Conservation (phyloP, 2,113 vertebrate genomes). For the Nothocercus julius region DNA sequence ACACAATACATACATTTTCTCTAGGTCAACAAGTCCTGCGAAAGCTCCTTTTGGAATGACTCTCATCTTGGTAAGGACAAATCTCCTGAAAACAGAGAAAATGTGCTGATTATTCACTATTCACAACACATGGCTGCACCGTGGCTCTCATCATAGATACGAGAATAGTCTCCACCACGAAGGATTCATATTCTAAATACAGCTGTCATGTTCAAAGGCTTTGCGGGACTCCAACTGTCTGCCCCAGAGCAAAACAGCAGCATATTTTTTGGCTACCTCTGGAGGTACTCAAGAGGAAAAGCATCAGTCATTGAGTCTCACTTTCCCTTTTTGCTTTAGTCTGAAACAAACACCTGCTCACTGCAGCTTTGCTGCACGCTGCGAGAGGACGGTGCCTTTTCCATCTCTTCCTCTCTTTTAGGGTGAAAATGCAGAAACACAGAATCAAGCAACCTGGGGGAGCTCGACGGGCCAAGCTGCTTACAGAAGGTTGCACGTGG, state of each 20-base stretch:
- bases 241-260: neutral
- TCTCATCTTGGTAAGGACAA: slow-evolving; percentile 82
- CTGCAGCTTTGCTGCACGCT: neutral
- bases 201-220: neutral
- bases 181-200: neutral
- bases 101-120: neutral
- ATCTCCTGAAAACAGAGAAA: slow-evolving; percentile 80
- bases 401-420: neutral
- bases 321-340: neutral
- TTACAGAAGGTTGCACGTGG: neutral
- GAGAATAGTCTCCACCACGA: neutral
- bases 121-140: rapidly evolving
- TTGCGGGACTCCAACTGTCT: neutral
- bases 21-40: slow-evolving; percentile 77
- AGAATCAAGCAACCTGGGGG: neutral
- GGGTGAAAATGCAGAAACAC: neutral
- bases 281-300: neutral
- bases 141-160: neutral
- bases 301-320: neutral
- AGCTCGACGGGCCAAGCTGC: neutral
- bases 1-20: slow-evolving; percentile 82
- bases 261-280: neutral
- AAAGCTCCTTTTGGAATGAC: slow-evolving; percentile 81
- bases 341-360: neutral
- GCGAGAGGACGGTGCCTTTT: neutral